Conservation (phyloP, 1,140 invertebrate species). For the Chymomyza costata region DNA sequence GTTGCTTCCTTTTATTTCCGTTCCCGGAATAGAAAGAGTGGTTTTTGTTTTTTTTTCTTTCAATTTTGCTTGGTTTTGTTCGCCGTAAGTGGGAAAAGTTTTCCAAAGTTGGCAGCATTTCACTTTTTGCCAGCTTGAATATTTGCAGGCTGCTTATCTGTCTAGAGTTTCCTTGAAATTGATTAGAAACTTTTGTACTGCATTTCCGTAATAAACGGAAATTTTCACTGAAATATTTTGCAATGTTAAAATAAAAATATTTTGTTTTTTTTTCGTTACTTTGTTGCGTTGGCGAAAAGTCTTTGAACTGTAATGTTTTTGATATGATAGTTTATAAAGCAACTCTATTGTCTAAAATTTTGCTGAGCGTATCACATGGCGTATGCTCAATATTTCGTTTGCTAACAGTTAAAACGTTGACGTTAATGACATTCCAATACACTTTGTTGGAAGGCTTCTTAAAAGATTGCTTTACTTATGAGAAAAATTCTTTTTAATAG, state of each 20-base stretch:
- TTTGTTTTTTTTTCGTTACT: neutral
- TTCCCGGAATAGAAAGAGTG: constrained; percentile 1
- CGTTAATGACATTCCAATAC: too few relatives aligned
- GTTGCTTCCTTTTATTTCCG: constrained; percentile 44
- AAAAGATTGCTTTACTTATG: too few relatives aligned
- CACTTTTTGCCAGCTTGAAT: too few relatives aligned
- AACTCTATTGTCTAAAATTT: constrained; percentile 5
- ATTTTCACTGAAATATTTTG: constrained; percentile 9
- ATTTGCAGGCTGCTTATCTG: constrained; percentile 34
- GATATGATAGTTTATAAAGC: constrained; percentile 12
- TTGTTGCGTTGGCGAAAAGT: constrained; percentile 2
- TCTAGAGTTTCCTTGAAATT: constrained; percentile 8
- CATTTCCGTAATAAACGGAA: constrained; percentile 20
- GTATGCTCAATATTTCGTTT: constrained; percentile 19
- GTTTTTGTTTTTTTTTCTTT: neutral
- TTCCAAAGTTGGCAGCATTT: constrained; percentile 22
- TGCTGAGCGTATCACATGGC: constrained; percentile 11
- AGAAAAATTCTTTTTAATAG: too few relatives aligned
- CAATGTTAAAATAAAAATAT: constrained; percentile 1
- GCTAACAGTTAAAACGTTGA: too few relatives aligned
- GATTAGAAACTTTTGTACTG: constrained; percentile 30
- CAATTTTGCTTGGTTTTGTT: constrained; percentile 6
- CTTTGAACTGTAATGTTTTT: constrained; percentile 25
- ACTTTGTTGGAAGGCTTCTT: too few relatives aligned
- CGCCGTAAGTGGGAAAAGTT: constrained; percentile 10